Evolutionary conservation across 1,140 invertebrate genomes (phyloP).

Genomic region (Aradophagus sp.): DNA sequence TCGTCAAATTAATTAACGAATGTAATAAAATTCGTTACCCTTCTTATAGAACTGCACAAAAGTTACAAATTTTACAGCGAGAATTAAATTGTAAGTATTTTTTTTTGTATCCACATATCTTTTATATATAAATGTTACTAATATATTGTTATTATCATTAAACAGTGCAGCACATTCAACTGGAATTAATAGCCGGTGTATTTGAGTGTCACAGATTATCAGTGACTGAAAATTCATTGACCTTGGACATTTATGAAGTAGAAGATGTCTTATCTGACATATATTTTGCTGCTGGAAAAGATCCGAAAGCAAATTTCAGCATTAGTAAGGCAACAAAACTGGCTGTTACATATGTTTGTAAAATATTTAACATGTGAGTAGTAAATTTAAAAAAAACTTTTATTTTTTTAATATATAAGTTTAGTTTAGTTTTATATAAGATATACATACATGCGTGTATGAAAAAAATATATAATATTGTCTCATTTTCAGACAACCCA

Average conservation of each 20-base stretch:
- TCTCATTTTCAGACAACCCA: conserved; percentile 16
- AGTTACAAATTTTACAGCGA: conserved; percentile 81
- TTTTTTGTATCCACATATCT: conserved; percentile 11
- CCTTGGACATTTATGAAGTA: conserved; percentile 73
- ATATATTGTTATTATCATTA: conserved; percentile 2
- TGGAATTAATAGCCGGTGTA: conserved; percentile 74
- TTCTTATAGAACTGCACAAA: conserved; percentile 85
- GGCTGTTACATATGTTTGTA: conserved; percentile 73
- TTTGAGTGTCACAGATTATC: conserved; percentile 77
- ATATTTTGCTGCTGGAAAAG: conserved; percentile 75
- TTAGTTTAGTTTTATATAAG: too few species aligned
- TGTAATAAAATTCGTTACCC: conserved; percentile 84
- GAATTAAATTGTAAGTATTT: conserved; percentile 74
- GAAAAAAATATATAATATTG: too few species aligned
- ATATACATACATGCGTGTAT: too few species aligned
- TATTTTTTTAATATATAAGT: too few species aligned
- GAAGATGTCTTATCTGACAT: conserved; percentile 76
- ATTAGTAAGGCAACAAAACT: conserved; percentile 72
- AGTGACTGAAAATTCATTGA: conserved; percentile 73
- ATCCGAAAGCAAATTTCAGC: conserved; percentile 70
- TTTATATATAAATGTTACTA: conserved; percentile 2
- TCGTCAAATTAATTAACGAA: conserved; percentile 70
- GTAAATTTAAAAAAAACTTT: too few species aligned
- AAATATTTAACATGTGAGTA: conserved; percentile 74
- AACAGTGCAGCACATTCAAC: conserved; percentile 75